Percentiles rank a stretch among this genome's conserved stretches.
These are phyloP conservation scores for Ctenopoma multispine DNA, from an alignment of 2,797 vertebrate species.

Conservation along the genomic window DNA sequence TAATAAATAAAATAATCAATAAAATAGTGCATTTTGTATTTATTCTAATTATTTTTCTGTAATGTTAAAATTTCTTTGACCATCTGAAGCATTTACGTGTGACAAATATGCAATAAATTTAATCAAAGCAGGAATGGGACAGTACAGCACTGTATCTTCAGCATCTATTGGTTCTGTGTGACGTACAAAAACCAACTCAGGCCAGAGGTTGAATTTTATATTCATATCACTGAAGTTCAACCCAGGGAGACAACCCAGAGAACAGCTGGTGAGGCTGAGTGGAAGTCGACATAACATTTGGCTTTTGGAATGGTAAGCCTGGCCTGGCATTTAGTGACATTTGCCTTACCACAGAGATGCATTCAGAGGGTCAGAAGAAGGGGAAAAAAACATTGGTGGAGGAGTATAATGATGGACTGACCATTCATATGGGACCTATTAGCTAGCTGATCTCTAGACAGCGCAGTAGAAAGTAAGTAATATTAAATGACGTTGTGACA, in stretches of 20 bases:
- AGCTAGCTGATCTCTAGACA: conserved; percentile 33
- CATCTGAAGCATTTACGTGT: no score
- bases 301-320: conserved; percentile 70
- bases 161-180: conserved; percentile 18
- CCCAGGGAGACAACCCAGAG: conserved; percentile 33
- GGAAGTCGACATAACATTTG: conserved; percentile 80
- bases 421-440: conserved; percentile 51
- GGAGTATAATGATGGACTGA: conserved; percentile 52
- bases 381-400: conserved; percentile 1
- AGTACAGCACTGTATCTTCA: background rate
- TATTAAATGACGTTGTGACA: conserved; percentile 49
- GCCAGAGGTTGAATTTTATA: conserved; percentile 44
- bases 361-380: conserved; percentile 50
- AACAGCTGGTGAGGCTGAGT: conserved; percentile 65
- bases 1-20: no score
- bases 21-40: no score
- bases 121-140: no score
- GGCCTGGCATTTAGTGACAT: conserved; percentile 85
- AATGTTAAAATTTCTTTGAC: no score
- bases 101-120: no score
- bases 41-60: no score
- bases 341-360: conserved; percentile 71
- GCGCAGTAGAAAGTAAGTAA: conserved; percentile 39
- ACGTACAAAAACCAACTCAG: conserved; percentile 25
- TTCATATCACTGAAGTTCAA: conserved; percentile 59